phyloP scores from a whole-genome alignment of 2,888 invertebrate genomes.

The Anoplius nigerrimus region DNA sequence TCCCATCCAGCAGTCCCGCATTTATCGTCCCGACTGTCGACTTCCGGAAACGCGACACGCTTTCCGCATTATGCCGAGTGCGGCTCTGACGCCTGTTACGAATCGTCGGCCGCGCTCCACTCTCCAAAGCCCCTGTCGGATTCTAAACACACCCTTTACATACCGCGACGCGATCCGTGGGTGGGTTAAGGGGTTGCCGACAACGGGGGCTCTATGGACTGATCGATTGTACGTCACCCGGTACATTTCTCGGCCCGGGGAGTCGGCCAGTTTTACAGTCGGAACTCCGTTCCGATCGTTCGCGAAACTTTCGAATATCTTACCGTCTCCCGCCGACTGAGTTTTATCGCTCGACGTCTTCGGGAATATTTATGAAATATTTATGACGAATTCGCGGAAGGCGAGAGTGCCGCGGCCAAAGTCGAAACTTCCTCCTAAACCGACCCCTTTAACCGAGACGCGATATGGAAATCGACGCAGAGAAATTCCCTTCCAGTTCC shows the following conservation, averaged over 20 bases:
- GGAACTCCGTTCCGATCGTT: too few relatives aligned
- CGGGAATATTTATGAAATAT: too few relatives aligned
- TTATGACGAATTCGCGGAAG: too few relatives aligned
- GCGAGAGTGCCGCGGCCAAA: too few relatives aligned
- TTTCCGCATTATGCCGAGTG: slow-evolving; percentile 68
- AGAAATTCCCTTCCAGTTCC: too few relatives aligned
- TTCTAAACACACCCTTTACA: slow-evolving; percentile 64
- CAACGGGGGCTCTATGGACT: slow-evolving; percentile 49
- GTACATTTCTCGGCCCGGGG: slow-evolving; percentile 36
- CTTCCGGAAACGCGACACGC: slow-evolving; percentile 64
- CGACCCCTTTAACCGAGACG: too few relatives aligned
- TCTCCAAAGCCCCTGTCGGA: slow-evolving; percentile 56
- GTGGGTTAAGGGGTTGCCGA: slow-evolving; percentile 45
- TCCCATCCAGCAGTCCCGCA: slow-evolving; percentile 9
- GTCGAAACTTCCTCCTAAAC: too few relatives aligned
- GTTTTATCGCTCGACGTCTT: too few relatives aligned
- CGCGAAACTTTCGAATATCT: too few relatives aligned
- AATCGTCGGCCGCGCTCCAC: slow-evolving; percentile 58
- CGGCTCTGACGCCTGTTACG: slow-evolving; percentile 64
- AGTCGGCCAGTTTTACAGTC: too few relatives aligned
- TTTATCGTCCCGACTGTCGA: slow-evolving; percentile 35
- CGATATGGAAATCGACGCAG: too few relatives aligned
- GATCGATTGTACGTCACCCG: slow-evolving; percentile 63
- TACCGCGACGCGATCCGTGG: slow-evolving; percentile 52
- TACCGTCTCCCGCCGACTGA: too few relatives aligned